Evolutionary conservation across 2,888 invertebrate species (phyloP).

Genomic region (Aproaerema taeniolella): DNA sequence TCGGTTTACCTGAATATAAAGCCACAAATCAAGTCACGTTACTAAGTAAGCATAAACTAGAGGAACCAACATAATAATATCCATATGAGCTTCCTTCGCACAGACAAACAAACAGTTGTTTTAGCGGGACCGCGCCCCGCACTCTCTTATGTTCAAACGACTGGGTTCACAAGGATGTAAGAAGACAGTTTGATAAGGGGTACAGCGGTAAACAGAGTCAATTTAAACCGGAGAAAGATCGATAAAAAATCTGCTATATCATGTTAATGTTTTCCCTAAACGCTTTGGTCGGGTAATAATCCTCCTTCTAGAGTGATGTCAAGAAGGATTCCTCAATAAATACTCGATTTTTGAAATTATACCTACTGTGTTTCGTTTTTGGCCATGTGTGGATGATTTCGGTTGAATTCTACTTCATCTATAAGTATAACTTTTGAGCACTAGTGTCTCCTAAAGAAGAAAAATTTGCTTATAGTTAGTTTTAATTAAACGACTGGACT

Average conservation of each 20-base stretch:
- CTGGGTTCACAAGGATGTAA: slow-evolving; percentile 33
- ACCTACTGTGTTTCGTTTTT: too few relatives aligned
- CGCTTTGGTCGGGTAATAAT: background rate
- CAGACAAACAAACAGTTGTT: slow-evolving; percentile 72
- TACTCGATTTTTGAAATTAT: too few relatives aligned
- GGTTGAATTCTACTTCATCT: too few relatives aligned
- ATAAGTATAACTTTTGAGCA: too few relatives aligned
- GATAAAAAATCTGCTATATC: background rate
- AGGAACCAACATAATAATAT: slow-evolving; percentile 36
- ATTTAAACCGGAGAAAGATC: background rate
- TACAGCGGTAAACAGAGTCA: background rate
- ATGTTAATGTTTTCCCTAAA: background rate
- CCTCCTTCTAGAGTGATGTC: background rate
- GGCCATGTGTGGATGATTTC: too few relatives aligned
- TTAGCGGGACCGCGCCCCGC: slow-evolving; percentile 50
- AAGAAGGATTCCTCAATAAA: background rate
- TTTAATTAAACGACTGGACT: too few relatives aligned
- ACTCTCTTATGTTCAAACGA: slow-evolving; percentile 71
- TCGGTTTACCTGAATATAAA: too few relatives aligned
- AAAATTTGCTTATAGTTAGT: too few relatives aligned
- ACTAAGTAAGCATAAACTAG: too few relatives aligned
- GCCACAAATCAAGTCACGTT: too few relatives aligned
- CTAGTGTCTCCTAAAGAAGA: too few relatives aligned
- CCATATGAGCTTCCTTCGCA: slow-evolving; percentile 41
- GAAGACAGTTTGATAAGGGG: slow-evolving; percentile 19